Percentiles rank a stretch among this genome's conserved stretches.
Evolutionary conservation across 2,888 invertebrate genomes (phyloP).

Genomic region (Nephrotoma flavescens): DNA sequence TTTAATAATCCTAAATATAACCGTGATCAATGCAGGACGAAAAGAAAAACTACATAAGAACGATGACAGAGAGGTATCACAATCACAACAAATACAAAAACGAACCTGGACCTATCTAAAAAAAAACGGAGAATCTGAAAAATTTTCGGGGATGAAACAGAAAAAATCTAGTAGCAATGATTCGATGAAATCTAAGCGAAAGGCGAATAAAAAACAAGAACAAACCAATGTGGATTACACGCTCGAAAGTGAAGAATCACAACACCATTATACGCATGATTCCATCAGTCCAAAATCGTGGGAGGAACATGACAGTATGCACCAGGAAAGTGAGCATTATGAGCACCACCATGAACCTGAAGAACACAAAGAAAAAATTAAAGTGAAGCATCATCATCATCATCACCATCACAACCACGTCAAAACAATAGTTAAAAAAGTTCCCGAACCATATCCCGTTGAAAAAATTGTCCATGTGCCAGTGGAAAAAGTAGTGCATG

Average conservation of each 20-base stretch:
- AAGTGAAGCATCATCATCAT: slow-evolving; percentile 44
- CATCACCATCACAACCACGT: slow-evolving; percentile 50
- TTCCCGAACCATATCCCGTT: slow-evolving; percentile 36
- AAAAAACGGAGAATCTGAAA: neutral
- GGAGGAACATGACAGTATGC: neutral
- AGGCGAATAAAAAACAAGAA: neutral
- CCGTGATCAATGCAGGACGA: slow-evolving; percentile 7
- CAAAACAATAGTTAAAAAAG: slow-evolving; percentile 42
- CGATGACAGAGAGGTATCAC: neutral
- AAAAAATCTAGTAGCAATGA: neutral
- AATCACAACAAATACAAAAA: neutral
- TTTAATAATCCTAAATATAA: neutral
- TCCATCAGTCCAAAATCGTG: neutral
- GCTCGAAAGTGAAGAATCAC: slow-evolving; percentile 22
- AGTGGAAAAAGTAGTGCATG: slow-evolving; percentile 39
- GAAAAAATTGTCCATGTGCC: slow-evolving; percentile 32
- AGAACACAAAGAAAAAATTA: slow-evolving; percentile 20
- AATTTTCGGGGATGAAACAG: neutral
- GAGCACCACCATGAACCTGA: slow-evolving; percentile 11
- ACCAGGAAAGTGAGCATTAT: neutral
- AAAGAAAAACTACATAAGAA: slow-evolving; percentile 22
- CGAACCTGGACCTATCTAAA: neutral
- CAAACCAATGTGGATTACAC: slow-evolving; percentile 19
- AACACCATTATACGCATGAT: neutral
- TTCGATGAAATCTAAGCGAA: neutral